These are phyloP conservation scores for Polydrusus pterygomalis DNA, from an alignment of 2,888 invertebrate genomes.

Conservation along the genomic window DNA sequence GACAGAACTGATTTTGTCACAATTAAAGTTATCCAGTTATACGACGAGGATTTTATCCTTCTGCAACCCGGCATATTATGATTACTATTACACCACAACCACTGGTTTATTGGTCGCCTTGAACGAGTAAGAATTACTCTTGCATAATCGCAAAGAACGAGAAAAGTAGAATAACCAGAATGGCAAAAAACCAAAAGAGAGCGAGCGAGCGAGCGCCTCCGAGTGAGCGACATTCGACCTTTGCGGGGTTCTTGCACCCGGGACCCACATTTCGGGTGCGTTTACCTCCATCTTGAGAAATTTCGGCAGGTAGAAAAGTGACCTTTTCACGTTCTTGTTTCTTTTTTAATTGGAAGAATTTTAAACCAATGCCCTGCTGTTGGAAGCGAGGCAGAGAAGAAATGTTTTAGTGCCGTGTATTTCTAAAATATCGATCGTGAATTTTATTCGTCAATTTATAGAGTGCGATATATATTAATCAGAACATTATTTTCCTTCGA, in stretches of 20 bases:
- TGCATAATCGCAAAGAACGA: constrained; percentile 14
- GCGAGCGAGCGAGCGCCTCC: too few species aligned
- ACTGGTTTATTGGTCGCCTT: not conserved
- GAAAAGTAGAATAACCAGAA: constrained; percentile 25
- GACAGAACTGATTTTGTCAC: too few species aligned
- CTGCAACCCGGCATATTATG: too few species aligned
- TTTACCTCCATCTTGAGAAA: constrained; percentile 49
- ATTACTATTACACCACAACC: too few species aligned
- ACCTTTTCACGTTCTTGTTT: constrained; percentile 20
- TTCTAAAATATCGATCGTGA: too few species aligned
- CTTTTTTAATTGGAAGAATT: constrained; percentile 33
- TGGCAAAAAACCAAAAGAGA: constrained; percentile 1
- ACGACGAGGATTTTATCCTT: too few species aligned
- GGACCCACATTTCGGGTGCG: constrained; percentile 47
- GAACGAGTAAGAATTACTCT: constrained; percentile 2
- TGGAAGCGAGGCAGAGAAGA: not conserved
- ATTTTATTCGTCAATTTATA: too few species aligned
- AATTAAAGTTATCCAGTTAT: too few species aligned
- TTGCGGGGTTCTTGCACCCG: constrained; percentile 44
- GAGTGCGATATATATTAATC: too few species aligned
- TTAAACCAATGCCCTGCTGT: constrained; percentile 13
- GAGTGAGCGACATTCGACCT: constrained; percentile 26
- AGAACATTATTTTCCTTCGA: too few species aligned
- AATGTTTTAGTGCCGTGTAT: not conserved
- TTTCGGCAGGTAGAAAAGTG: constrained; percentile 41